phyloP scores from a whole-genome alignment of 2,888 invertebrate genomes.

The Tenodera sinensis region DNA sequence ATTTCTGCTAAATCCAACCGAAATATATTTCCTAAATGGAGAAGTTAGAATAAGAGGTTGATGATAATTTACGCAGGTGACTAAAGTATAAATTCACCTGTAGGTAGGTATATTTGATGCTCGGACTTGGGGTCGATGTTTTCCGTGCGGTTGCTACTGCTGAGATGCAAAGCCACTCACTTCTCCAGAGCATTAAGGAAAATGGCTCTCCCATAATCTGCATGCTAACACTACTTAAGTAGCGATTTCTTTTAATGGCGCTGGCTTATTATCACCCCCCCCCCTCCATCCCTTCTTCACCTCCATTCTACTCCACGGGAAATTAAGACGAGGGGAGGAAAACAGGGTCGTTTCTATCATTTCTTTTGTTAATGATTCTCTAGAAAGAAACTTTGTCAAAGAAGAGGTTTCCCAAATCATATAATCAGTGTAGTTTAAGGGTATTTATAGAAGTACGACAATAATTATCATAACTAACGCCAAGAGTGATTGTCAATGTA shows the following conservation, averaged over 20 bases:
- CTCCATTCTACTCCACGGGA: not conserved
- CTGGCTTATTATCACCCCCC: not conserved
- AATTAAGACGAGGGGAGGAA: not conserved
- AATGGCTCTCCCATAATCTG: constrained; percentile 1
- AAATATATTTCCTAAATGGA: too few species aligned
- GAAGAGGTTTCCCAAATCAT: too few species aligned
- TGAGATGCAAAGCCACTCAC: not conserved
- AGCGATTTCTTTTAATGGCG: constrained; percentile 12
- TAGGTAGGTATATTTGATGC: too few species aligned
- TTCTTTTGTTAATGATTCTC: not conserved
- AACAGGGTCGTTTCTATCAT: not conserved
- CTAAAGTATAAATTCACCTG: too few species aligned
- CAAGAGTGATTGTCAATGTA: too few species aligned
- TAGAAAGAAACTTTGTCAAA: too few species aligned
- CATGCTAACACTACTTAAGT: constrained; percentile 9
- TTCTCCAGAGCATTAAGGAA: not conserved
- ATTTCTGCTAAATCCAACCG: too few species aligned
- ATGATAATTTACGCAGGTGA: too few species aligned
- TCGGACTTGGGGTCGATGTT: not conserved
- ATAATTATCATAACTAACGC: too few species aligned
- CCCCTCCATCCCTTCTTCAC: not conserved
- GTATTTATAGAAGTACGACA: too few species aligned
- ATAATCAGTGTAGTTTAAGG: too few species aligned
- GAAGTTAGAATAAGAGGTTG: too few species aligned
- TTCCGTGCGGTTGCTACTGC: not conserved